phyloP scores from a whole-genome alignment of 1,140 invertebrate genomes.

The Dendroctonus ponderosae region DNA sequence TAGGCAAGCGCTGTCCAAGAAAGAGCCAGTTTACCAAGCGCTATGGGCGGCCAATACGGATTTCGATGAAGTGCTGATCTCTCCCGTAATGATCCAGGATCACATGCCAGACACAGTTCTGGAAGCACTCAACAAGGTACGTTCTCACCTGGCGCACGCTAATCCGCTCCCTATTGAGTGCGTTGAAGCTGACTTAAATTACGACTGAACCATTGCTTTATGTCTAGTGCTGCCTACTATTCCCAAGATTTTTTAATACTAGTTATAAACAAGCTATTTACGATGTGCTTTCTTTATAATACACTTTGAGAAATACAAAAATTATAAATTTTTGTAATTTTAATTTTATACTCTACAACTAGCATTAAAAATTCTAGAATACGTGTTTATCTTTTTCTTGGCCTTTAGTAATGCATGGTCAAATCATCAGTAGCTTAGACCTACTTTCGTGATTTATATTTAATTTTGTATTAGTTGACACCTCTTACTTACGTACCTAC shows the following conservation, averaged over 20 bases:
- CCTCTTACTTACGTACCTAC: too few relatives aligned
- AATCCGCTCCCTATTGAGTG: not conserved
- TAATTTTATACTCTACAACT: too few relatives aligned
- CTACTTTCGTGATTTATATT: too few relatives aligned
- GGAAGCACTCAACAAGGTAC: conserved; percentile 83
- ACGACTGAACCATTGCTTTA: conserved; percentile 3
- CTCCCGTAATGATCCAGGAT: conserved; percentile 89
- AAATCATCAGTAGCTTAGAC: too few relatives aligned
- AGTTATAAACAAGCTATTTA: not conserved
- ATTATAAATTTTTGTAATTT: too few relatives aligned
- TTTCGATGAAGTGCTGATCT: conserved; percentile 89
- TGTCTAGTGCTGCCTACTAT: not conserved
- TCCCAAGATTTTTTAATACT: not conserved
- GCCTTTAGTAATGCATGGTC: too few relatives aligned
- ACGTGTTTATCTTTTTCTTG: too few relatives aligned
- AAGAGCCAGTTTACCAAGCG: conserved; percentile 84
- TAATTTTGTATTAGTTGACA: too few relatives aligned
- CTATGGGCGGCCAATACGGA: conserved; percentile 84
- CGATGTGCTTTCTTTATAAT: not conserved
- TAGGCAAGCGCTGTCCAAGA: conserved; percentile 68
- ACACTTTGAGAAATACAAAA: not conserved
- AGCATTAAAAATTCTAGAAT: too few relatives aligned
- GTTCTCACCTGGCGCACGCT: conserved; percentile 21
- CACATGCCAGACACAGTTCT: conserved; percentile 91
- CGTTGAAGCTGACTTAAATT: conserved; percentile 6